Percentiles rank a stretch among this genome's conserved stretches.
phyloP scores from a whole-genome alignment of 2,797 vertebrate species.

The Euthynnus affinis region DNA sequence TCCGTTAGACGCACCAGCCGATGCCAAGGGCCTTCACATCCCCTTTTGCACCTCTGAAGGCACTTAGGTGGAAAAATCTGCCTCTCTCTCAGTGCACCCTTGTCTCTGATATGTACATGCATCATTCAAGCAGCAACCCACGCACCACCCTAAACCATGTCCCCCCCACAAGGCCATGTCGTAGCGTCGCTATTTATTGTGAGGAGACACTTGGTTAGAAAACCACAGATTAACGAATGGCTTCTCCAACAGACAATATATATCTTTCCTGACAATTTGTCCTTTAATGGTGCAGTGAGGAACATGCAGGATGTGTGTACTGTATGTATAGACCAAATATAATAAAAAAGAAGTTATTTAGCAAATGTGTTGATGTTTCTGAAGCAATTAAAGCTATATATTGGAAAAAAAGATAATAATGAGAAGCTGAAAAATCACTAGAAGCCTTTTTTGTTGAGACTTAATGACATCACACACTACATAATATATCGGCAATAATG shows the following conservation, averaged over 20 bases:
- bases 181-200: constrained; percentile 66
- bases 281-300: constrained; percentile 50
- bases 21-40: constrained; percentile 80
- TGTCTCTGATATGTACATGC: constrained; percentile 72
- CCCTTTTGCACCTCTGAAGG: constrained; percentile 73
- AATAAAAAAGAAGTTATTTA: background rate
- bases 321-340: constrained; percentile 2
- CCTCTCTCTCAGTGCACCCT: constrained; percentile 57
- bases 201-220: constrained; percentile 64
- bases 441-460: background rate
- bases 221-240: constrained; percentile 71
- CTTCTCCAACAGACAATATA: constrained; percentile 62
- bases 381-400: background rate
- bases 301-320: constrained; percentile 14
- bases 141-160: constrained; percentile 27
- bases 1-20: constrained; percentile 80
- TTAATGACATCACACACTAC: background rate
- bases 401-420: no score
- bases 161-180: constrained; percentile 71
- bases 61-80: constrained; percentile 80
- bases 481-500: background rate
- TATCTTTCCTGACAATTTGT: constrained; percentile 73
- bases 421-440: no score
- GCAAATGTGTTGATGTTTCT: background rate
- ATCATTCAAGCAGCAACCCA: constrained; percentile 74